Base-by-base conservation (phyloP, 2,888 invertebrate genomes). In the Teleiodes luculella region DNA sequence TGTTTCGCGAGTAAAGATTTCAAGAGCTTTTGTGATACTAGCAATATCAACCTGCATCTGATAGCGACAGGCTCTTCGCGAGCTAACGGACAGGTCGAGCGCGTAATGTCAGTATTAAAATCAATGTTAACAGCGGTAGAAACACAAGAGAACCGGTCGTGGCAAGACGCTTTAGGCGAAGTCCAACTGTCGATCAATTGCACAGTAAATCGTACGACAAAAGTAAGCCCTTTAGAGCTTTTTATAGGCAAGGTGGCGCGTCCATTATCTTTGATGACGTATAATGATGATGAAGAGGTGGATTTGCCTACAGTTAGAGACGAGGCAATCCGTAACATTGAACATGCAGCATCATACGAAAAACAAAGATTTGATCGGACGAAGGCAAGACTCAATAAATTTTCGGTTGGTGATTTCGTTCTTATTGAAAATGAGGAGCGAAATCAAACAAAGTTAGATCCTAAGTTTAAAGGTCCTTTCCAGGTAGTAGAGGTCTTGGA, bases 171-270 rank as follows among this genome's bases (percentile, higher is more conserved):
- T 0, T 31, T 70, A 31, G 58, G 48, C 5, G 67, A 72, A 3
- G 52, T 69, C 5, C 72, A 72, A 46, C 50, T 70, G 2, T 63
- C 68, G 1, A 37, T 72, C 1, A 72, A 72, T 56, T 59, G 64
- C 36, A 66, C 69, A 0, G 41, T 58, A 0, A 57, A 61, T 57
- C 48, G 66, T 0, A 62, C 62, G 1, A 71, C 67, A 0, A 65
- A 64, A 46, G 56, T 65, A 0, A 63, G 61, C 28, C 68, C 65
- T 0, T 49, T 73, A 0, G 71, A 76, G 14, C 28, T 67, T 0
- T 7, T 74, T 1, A 62, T 74, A 0, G 67, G 67, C 0, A 56
- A 49, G n/a, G 39, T 72, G 5, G 58, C 63, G 5, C 37, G 63
- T 28, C 65, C 64, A 0, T 18, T 64, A 11, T 10, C 30, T 6